Percentiles rank a stretch among this genome's conserved stretches.
phyloP scores from a whole-genome alignment of 2,888 invertebrate species.

The Melieria crassipennis region DNA sequence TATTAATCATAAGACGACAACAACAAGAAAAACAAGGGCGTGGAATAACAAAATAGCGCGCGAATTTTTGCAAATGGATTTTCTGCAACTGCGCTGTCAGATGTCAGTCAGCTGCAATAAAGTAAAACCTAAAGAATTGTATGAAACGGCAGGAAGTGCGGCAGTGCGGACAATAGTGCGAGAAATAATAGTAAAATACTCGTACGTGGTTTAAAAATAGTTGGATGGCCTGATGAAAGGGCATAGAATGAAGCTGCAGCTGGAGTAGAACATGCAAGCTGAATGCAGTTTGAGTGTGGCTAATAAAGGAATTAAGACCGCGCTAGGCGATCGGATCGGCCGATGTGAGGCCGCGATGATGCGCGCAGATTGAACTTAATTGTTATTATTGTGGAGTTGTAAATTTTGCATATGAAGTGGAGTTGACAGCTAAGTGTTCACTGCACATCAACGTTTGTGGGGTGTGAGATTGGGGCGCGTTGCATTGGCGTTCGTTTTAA shows the following conservation, averaged over 20 bases:
- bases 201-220: constrained; percentile 2
- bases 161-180: neutral
- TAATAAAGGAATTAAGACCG: neutral
- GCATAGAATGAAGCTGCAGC: neutral
- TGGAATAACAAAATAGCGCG: neutral
- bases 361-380: constrained; percentile 16
- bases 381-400: constrained; percentile 24
- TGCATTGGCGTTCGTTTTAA: neutral
- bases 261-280: too few relatives aligned
- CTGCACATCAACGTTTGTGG: constrained; percentile 35
- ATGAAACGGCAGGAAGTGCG: constrained; percentile 8
- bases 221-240: constrained; percentile 2
- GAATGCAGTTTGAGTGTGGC: too few relatives aligned
- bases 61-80: constrained; percentile 22
- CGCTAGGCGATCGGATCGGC: neutral
- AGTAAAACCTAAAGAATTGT: constrained; percentile 13
- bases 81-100: constrained; percentile 39
- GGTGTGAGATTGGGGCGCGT: constrained; percentile 9
- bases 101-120: constrained; percentile 43
- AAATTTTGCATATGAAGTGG: constrained; percentile 25
- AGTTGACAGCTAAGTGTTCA: constrained; percentile 37
- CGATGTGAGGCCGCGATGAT: too few relatives aligned
- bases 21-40: constrained; percentile 14
- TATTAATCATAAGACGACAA: constrained; percentile 28
- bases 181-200: too few relatives aligned